Evolutionary conservation across 1,140 invertebrate species (phyloP).

Genomic region (Sycophila sp.): DNA sequence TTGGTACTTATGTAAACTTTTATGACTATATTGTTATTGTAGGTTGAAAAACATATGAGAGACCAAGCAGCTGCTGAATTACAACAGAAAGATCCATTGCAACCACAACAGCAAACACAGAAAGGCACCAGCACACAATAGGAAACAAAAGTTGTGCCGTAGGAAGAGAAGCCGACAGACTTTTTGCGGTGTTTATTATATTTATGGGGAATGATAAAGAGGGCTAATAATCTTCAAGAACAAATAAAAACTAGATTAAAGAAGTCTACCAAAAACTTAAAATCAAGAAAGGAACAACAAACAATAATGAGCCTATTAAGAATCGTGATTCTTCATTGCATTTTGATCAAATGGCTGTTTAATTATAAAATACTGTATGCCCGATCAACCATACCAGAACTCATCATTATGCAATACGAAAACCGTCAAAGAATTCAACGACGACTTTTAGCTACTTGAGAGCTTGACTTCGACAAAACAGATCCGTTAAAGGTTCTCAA

Average conservation of each 20-base stretch:
- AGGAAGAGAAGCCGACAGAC: constrained; percentile 42
- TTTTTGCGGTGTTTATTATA: constrained; percentile 33
- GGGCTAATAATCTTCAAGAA: constrained; percentile 29
- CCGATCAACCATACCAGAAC: constrained; percentile 25
- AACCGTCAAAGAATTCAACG: constrained; percentile 35
- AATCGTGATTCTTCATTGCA: constrained; percentile 36
- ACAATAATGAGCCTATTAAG: constrained; percentile 32
- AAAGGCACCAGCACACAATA: constrained; percentile 62
- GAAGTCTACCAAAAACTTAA: constrained; percentile 31
- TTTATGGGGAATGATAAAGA: constrained; percentile 23
- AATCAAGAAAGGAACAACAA: constrained; percentile 29
- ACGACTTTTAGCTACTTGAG: constrained; percentile 36
- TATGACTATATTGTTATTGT: constrained; percentile 6
- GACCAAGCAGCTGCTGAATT: constrained; percentile 61
- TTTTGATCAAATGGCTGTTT: constrained; percentile 35
- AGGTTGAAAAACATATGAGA: constrained; percentile 73
- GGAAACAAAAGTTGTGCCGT: constrained; percentile 44
- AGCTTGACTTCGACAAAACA: constrained; percentile 36
- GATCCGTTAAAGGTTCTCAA: constrained; percentile 31
- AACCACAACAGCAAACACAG: constrained; percentile 55
- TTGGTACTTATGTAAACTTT: not conserved
- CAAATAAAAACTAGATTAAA: constrained; percentile 26
- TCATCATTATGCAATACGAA: constrained; percentile 44
- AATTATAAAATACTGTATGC: constrained; percentile 9
- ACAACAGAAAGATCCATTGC: constrained; percentile 51